phyloP scores from a whole-genome alignment of 2,888 invertebrate species.

The Petrolisthes cinctipes region DNA sequence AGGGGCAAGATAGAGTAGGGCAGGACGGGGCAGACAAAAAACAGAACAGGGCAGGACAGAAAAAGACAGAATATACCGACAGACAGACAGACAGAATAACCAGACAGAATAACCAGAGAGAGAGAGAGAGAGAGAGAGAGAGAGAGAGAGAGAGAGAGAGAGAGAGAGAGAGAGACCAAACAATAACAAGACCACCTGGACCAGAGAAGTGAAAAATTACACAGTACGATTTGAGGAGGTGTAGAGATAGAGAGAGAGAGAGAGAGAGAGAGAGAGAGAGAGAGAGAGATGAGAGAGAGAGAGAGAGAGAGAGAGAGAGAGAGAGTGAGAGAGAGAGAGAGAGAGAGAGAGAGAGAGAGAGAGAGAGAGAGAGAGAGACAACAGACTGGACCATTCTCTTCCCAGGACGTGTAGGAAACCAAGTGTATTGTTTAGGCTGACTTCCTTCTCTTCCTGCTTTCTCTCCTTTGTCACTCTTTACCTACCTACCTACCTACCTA shows the following conservation, averaged over 20 bases:
- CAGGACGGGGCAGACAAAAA: not conserved
- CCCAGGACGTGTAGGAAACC: not conserved
- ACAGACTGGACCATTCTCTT: not conserved
- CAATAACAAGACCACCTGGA: not conserved
- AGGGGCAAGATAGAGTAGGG: no score
- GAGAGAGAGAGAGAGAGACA: constrained; percentile 25
- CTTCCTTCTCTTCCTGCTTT: not conserved
- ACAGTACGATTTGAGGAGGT: not conserved
- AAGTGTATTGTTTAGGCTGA: no score
- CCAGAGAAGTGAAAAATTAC: not conserved
- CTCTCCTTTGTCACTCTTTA: not conserved
- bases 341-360: constrained; percentile 18
- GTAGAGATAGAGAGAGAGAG: not conserved
- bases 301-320: constrained; percentile 15
- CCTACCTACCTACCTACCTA: not conserved
- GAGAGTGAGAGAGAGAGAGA: constrained; percentile 2
- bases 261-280: not conserved
- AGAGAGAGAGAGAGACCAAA: not conserved
- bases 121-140: not conserved
- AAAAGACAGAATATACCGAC: not conserved
- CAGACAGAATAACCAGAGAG: not conserved
- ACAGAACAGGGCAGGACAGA: not conserved
- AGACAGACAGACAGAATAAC: not conserved
- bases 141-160: not conserved
- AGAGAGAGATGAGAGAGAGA: constrained; percentile 2